Base-by-base conservation (phyloP, 2,113 vertebrate species). In the Callocephalon fimbriatum region DNA sequence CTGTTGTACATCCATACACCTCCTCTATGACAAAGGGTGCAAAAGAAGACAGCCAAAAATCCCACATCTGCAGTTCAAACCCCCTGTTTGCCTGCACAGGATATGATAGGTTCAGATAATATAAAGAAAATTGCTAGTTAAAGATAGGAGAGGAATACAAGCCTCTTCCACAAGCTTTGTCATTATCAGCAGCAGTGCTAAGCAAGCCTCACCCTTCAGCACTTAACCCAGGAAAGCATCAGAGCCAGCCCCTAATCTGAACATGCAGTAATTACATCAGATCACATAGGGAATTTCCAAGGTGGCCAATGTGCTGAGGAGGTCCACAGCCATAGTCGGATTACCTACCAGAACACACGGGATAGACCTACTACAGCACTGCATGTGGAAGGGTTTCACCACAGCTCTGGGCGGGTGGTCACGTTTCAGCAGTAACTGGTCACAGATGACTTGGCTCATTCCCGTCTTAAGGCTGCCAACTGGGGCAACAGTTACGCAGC, bases 361-460 rank as follows among this genome's bases (percentile, higher is more conserved):
- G 23, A 47, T 21, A 74, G 48, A 58, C 15, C 25, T n/a, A 19
- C 31, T 40, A 4, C 16, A 32, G 40, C 18, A 10, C 13, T 59
- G 74, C 29, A 12, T 1, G 0, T 25, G 48, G 32, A 32, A 61
- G 44, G 16, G 23, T 18, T 73, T 35, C 78, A 14, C 19, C 32
- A 1, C 2, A 7, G 4, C 38, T 70, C 37, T 32, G 29, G 8
- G n/a, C n/a, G 23, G 40, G n/a, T 20, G 3, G 32, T 5, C 37
- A 20, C 3, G 0, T 47, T n/a, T 47, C 38, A 51, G 54, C 38
- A 8, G 22, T 8, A 78, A 32, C 26, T 38, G 1, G 0, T 47
- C 37, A 44, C 26, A 44, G 32, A 4, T 27, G 10, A 6, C 61
- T 16, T 48, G 23, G 6, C 45, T 81, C 0, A 0, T 35, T 42